Base-by-base conservation (phyloP, 2,888 invertebrate genomes). In the Aphidoletes aphidimyza region DNA sequence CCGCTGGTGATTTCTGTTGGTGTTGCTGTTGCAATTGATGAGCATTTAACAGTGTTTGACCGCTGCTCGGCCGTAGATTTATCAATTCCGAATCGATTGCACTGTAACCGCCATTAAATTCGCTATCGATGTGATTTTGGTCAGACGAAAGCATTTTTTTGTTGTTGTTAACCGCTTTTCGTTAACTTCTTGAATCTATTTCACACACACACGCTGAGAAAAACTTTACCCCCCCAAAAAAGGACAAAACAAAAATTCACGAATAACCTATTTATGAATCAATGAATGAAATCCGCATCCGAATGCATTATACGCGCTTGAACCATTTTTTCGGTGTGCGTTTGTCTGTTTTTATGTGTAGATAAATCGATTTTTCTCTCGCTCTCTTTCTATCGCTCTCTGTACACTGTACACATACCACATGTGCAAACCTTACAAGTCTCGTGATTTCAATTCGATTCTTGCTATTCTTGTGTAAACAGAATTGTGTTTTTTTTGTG, bases 361-460 rank as follows among this genome's bases (percentile, higher is more conserved):
- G 81, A 81, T 81, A 81, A 81, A 81, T 81, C 81, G 81, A 81
- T 81, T 81, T 81, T 81, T 81, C 81, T 81, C n/a, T n/a, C n/a
- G n/a, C n/a, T n/a, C n/a, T n/a, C n/a, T n/a, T n/a, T n/a, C n/a
- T n/a, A n/a, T n/a, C n/a, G n/a, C n/a, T n/a, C 3, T 69, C 34
- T 34, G 69, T 34, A 69, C 69, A 30, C 37, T n/a, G 22, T 54
- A 19, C 54, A 17, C 17, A 54, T 19, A 81, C 14, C 1, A 54
- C 54, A 11, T 26, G 34, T 14, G 69, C 30, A 30, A 30, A 30
- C 69, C 26, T 30, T 34, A 69, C 34, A 5, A 69, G 30, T 69
- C 30, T 69, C 69, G 54, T 54, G 5, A 69, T 30, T 69, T 14
- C 17, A 22, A 26, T 54, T 54, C 54, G 11, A 19, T 26, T 6